Percentiles rank a stretch among this genome's conserved stretches.
phyloP scores from a whole-genome alignment of 2,888 invertebrate genomes.

The Abscondita cerata region DNA sequence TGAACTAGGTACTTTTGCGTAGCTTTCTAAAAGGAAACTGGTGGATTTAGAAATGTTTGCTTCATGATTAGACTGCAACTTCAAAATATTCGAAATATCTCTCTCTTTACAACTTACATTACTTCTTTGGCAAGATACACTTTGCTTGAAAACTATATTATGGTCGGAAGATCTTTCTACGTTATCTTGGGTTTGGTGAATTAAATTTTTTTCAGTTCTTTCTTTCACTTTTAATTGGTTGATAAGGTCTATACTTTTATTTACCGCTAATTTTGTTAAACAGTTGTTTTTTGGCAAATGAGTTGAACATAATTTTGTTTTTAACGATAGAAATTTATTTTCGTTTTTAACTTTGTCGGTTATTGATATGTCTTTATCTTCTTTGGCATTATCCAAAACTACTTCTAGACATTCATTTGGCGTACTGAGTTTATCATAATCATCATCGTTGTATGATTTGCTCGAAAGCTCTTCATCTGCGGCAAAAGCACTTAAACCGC shows the following conservation, averaged over 20 bases:
- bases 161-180: slow-evolving; percentile 42
- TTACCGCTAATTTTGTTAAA: slow-evolving; percentile 57
- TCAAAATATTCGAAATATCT: slow-evolving; percentile 48
- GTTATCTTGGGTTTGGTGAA: slow-evolving; percentile 28
- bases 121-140: slow-evolving; percentile 20
- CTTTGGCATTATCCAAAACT: slow-evolving; percentile 29
- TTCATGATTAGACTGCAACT: slow-evolving; percentile 47
- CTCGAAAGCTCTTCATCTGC: slow-evolving; percentile 49
- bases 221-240: slow-evolving; percentile 49
- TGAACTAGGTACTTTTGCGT: slow-evolving; percentile 45
- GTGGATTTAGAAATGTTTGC: slow-evolving; percentile 56
- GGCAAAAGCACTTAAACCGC: slow-evolving; percentile 57
- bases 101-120: slow-evolving; percentile 35
- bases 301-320: slow-evolving; percentile 59
- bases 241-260: slow-evolving; percentile 57
- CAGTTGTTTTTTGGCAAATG: slow-evolving; percentile 58
- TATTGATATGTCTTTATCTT: slow-evolving; percentile 57
- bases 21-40: slow-evolving; percentile 53
- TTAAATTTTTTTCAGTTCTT: slow-evolving; percentile 44
- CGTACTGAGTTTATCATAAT: slow-evolving; percentile 40
- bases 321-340: slow-evolving; percentile 57
- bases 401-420: neutral
- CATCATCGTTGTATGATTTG: slow-evolving; percentile 48
- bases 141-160: slow-evolving; percentile 39
- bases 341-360: slow-evolving; percentile 50